Percentiles rank a stretch among this genome's conserved stretches.
phyloP scores from a whole-genome alignment of 2,888 invertebrate species.

The Nomada fabriciana region DNA sequence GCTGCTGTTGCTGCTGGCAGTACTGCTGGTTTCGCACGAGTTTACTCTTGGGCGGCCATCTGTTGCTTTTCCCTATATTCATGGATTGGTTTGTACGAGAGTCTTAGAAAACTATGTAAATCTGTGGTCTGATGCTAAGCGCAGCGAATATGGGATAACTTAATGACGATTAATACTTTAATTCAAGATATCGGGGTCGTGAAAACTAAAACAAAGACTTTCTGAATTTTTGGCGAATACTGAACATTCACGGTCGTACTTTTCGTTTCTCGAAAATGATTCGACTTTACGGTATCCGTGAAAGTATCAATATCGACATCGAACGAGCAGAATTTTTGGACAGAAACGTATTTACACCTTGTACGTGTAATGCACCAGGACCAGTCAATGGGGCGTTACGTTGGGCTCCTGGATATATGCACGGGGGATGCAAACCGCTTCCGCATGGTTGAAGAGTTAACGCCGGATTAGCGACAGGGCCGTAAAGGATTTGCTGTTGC shows the following conservation, averaged over 20 bases:
- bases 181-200: background rate
- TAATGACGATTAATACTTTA: background rate
- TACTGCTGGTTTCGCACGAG: conserved; percentile 68
- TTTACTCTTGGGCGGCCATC: conserved; percentile 78
- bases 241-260: too few species aligned
- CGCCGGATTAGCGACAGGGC: conserved; percentile 71
- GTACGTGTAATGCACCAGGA: conserved; percentile 66
- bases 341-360: conserved; percentile 68
- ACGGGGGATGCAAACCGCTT: conserved; percentile 74
- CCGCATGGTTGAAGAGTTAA: conserved; percentile 75
- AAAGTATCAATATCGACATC: background rate
- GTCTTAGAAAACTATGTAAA: conserved; percentile 19
- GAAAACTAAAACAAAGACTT: background rate
- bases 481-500: conserved; percentile 78
- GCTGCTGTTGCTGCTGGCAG: conserved; percentile 69
- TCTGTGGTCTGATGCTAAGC: background rate
- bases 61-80: conserved; percentile 71
- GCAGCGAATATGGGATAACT: background rate
- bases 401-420: conserved; percentile 74
- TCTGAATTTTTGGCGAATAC: too few species aligned
- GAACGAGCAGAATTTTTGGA: conserved; percentile 27
- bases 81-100: conserved; percentile 28
- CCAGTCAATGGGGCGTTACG: conserved; percentile 68
- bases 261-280: background rate
- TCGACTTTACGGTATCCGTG: background rate